Conservation (phyloP, 2,113 vertebrate genomes). For the Gambusia affinis region DNA sequence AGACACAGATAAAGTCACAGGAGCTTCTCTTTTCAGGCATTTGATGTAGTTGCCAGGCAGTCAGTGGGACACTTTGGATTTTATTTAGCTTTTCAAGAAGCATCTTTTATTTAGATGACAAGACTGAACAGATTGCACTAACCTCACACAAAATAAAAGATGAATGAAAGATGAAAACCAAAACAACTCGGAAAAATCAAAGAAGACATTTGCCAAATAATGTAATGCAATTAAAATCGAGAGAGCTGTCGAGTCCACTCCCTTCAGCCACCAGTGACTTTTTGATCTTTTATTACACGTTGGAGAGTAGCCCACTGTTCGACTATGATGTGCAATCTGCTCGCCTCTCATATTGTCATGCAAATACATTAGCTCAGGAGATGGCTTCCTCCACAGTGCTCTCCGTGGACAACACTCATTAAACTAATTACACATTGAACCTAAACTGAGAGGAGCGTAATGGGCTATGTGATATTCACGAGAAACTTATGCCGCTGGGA, state of each 20-base stretch:
- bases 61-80: slow-evolving; percentile 77
- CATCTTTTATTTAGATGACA: slow-evolving; percentile 80
- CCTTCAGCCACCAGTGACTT: slow-evolving; percentile 68
- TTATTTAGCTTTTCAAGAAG: slow-evolving; percentile 73
- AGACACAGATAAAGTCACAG: slow-evolving; percentile 54
- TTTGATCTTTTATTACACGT: slow-evolving; percentile 71
- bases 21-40: slow-evolving; percentile 59
- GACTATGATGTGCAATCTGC: slow-evolving; percentile 78
- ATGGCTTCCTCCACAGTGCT: slow-evolving; percentile 62
- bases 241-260: slow-evolving; percentile 56
- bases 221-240: slow-evolving; percentile 69
- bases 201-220: slow-evolving; percentile 70
- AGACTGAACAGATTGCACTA: slow-evolving; percentile 74
- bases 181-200: slow-evolving; percentile 61
- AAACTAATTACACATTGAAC: slow-evolving; percentile 77
- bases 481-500: slow-evolving; percentile 67
- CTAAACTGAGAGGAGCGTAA: slow-evolving; percentile 69
- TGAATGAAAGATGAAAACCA: slow-evolving; percentile 43
- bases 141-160: slow-evolving; percentile 63
- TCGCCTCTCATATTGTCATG: slow-evolving; percentile 73
- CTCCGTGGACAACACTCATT: slow-evolving; percentile 77
- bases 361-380: slow-evolving; percentile 70
- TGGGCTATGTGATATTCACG: slow-evolving; percentile 71
- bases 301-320: slow-evolving; percentile 68
- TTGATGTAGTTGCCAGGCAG: slow-evolving; percentile 77